Evolutionary conservation across 2,888 invertebrate genomes (phyloP).

Genomic region (Clostera curtula): DNA sequence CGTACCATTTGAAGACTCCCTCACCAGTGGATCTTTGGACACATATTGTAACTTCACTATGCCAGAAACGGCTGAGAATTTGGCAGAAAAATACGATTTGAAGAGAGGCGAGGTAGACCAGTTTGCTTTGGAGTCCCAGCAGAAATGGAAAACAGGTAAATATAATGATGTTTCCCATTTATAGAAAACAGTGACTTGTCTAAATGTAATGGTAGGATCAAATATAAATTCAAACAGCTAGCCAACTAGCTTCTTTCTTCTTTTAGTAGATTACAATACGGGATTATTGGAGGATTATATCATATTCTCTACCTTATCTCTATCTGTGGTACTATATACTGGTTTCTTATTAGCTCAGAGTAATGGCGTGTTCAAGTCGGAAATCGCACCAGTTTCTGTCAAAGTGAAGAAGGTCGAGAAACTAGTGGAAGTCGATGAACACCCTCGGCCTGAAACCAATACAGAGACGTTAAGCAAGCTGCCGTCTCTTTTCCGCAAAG

Average conservation of each 20-base stretch:
- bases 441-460: constrained; percentile 91
- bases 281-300: too few relatives aligned
- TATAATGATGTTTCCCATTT: neutral
- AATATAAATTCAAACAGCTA: too few relatives aligned
- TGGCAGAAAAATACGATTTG: constrained; percentile 88
- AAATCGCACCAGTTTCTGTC: constrained; percentile 88
- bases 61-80: constrained; percentile 95
- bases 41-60: constrained; percentile 92
- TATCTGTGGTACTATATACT: too few relatives aligned
- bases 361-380: constrained; percentile 89
- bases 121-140: constrained; percentile 89
- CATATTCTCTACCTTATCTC: too few relatives aligned
- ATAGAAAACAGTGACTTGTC: too few relatives aligned
- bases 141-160: constrained; percentile 88
- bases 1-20: constrained; percentile 86
- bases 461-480: constrained; percentile 87
- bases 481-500: constrained; percentile 91
- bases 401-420: constrained; percentile 88
- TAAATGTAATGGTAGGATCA: too few relatives aligned
- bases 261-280: too few relatives aligned
- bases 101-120: constrained; percentile 87
- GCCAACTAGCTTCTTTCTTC: too few relatives aligned
- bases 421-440: constrained; percentile 89
- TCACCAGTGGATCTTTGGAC: constrained; percentile 84
- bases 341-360: constrained; percentile 82